phyloP scores from a whole-genome alignment of 2,888 invertebrate species.

The Drosophila lacicola region DNA sequence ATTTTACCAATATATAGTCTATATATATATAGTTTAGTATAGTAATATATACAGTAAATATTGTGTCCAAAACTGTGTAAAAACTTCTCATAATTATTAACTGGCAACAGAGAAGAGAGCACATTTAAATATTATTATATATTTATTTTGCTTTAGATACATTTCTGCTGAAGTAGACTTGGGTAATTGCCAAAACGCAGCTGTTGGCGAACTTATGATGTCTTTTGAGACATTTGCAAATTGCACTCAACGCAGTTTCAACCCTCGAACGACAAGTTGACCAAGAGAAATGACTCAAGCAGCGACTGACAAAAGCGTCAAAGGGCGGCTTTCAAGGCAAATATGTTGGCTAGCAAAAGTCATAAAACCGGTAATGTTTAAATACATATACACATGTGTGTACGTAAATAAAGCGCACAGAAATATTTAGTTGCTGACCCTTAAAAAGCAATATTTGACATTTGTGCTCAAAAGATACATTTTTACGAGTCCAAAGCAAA shows the following conservation, averaged over 20 bases:
- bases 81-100: no score
- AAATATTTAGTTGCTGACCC: conserved; percentile 70
- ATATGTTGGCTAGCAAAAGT: no score
- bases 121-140: conserved; percentile 1
- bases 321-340: conserved; percentile 50
- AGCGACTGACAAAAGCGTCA: conserved; percentile 35
- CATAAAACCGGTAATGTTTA: conserved; percentile 20
- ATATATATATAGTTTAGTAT: no score
- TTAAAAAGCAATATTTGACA: conserved; percentile 81
- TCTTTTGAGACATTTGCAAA: conserved; percentile 26
- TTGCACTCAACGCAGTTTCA: conserved; percentile 48
- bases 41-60: no score
- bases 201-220: conserved; percentile 30
- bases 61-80: no score
- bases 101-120: no score
- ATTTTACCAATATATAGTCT: no score
- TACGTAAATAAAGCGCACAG: conserved; percentile 26
- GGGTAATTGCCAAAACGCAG: conserved; percentile 25
- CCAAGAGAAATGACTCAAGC: conserved; percentile 53
- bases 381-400: conserved; percentile 20
- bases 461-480: conserved; percentile 78
- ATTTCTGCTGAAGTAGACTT: conserved; percentile 14
- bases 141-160: conserved; percentile 2
- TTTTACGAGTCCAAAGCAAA: conserved; percentile 30
- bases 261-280: conserved; percentile 32